Base-by-base conservation (phyloP, 2,797 vertebrate species). In the Anableps anableps region DNA sequence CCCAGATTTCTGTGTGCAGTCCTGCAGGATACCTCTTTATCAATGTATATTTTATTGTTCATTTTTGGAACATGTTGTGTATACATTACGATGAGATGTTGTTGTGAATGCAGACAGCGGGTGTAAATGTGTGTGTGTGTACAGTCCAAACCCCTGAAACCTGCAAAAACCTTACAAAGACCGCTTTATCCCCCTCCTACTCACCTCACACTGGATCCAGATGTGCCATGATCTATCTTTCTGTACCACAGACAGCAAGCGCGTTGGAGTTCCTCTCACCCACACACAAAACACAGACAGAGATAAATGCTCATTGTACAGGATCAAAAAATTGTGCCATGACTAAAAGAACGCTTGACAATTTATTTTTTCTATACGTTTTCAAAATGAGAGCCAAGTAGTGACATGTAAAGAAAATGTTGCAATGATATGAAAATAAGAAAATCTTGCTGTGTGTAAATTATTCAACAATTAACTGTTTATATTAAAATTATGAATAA, bases 401-500 rank as follows among this genome's bases (percentile, higher is more conserved):
- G 96, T 95, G 94, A 96, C 92, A 88, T 97, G 96, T 97, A 97
- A 94, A 97, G 96, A 96, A 96, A 95, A 95, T 95, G 95, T 96
- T 96, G 96, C 95, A 96, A 94, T 96, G 95, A 95, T 93, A 95
- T 94, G 95, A 95, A 93, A 93, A 94, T 92, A 95, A 71, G 41
- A 96, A 95, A 96, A 95, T 92, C 88, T 96, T 97, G 97, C 96
- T 96, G 96, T 98, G 97, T 97, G 97, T 98, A 97, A 97, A 97
- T 96, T 97, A 96, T 96, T 97, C 96, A 96, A 96, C 96, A 96
- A 98, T 98, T 96, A 97, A 96, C 95, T 98, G 97, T 99, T 98
- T 97, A 97, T 99, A 98, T 97, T 96, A 97, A 98, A 98, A 97
- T 97, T 97, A 96, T 96, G 96, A 99, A 98, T 98, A 97, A 97